Percentiles rank a stretch among this genome's conserved stretches.
phyloP scores from a whole-genome alignment of 2,113 vertebrate species.

The Nothoprocta perdicaria region DNA sequence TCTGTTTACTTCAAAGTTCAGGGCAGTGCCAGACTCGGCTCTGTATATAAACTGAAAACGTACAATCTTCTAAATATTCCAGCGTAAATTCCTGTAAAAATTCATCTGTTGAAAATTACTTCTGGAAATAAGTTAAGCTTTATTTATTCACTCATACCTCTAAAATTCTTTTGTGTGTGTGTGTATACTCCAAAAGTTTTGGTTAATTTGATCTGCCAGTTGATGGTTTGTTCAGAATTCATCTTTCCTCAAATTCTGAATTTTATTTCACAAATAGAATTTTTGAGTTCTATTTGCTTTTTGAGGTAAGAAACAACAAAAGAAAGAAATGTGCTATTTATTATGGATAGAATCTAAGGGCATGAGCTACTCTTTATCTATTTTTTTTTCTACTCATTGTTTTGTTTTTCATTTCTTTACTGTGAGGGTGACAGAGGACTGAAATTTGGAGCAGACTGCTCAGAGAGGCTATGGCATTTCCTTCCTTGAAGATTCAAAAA shows the following conservation, averaged over 20 bases:
- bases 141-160: too few species aligned
- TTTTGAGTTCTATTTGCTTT: not conserved
- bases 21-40: not conserved
- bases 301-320: not conserved
- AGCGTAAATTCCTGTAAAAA: not conserved
- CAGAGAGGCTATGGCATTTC: too few species aligned
- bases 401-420: not conserved
- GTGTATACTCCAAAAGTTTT: not conserved
- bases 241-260: not conserved
- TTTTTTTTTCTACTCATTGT: not conserved
- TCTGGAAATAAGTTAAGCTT: not conserved
- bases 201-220: not conserved
- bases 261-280: not conserved
- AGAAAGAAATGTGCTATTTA: accelerated
- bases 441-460: too few species aligned
- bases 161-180: not conserved
- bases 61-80: not conserved
- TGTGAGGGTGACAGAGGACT: too few species aligned
- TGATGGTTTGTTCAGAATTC: not conserved
- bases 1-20: not conserved
- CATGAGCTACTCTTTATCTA: not conserved
- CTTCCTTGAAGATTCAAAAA: too few species aligned
- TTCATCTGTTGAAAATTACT: not conserved
- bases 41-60: not conserved
- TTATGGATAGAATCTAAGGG: accelerated